phyloP scores from a whole-genome alignment of 2,113 vertebrate genomes.

The Caracal caracal region DNA sequence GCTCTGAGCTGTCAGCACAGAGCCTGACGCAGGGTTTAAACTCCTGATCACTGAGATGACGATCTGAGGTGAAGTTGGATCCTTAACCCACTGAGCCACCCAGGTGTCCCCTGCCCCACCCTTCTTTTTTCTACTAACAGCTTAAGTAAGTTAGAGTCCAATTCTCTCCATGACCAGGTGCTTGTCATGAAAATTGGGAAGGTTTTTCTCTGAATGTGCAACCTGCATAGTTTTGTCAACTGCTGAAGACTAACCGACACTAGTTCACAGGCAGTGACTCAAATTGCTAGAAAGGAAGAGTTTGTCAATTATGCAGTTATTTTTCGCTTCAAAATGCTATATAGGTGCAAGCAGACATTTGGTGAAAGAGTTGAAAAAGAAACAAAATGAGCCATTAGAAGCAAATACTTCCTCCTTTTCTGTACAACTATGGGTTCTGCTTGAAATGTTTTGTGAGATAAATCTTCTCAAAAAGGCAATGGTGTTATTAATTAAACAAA shows the following conservation, averaged over 20 bases:
- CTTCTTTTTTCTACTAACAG: not conserved
- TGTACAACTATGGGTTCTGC: not conserved
- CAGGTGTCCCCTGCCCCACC: too few relatives aligned
- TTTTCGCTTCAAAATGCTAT: slow-evolving; percentile 44
- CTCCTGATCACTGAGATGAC: too few relatives aligned
- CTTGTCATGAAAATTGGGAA: slow-evolving; percentile 61
- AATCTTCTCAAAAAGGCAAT: slow-evolving; percentile 55
- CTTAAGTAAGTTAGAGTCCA: slow-evolving; percentile 34
- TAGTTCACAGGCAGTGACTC: slow-evolving; percentile 66
- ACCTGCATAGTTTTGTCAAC: slow-evolving; percentile 60
- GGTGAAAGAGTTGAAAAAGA: slow-evolving; percentile 58
- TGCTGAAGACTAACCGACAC: slow-evolving; percentile 79
- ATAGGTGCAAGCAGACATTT: slow-evolving; percentile 68
- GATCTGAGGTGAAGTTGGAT: too few relatives aligned
- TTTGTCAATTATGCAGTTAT: slow-evolving; percentile 62
- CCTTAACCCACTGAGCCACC: too few relatives aligned
- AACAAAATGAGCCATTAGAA: slow-evolving; percentile 26
- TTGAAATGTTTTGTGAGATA: slow-evolving; percentile 54
- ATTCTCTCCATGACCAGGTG: not conserved
- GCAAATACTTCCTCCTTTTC: not conserved
- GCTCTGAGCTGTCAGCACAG: too few relatives aligned
- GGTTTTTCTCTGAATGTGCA: not conserved
- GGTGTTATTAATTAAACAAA: slow-evolving; percentile 69
- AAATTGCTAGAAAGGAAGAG: slow-evolving; percentile 65
- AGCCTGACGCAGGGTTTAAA: too few relatives aligned